A percentile compares a stretch with the other conserved stretches of the same genome.
These are phyloP conservation scores for Uloborus diversus DNA, from an alignment of 1,140 invertebrate genomes.

Conservation along the genomic window DNA sequence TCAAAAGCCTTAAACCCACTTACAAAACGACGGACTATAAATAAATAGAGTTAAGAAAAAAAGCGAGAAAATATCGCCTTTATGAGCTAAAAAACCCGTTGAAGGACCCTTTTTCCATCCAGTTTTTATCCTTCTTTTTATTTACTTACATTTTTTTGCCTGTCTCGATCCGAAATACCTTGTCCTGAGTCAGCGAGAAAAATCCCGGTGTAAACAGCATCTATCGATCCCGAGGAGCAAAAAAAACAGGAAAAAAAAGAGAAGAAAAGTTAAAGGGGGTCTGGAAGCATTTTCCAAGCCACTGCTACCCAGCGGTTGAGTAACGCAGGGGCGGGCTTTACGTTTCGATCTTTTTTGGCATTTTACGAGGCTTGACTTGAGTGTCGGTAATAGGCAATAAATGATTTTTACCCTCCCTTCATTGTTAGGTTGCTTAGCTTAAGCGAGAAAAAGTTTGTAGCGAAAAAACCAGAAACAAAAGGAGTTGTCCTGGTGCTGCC, in stretches of 20 bases:
- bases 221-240: background rate
- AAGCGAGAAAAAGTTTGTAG: background rate
- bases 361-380: constrained; percentile 42
- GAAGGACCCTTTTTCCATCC: background rate
- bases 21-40: constrained; percentile 29
- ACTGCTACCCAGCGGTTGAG: background rate
- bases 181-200: constrained; percentile 40
- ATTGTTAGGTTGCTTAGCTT: background rate
- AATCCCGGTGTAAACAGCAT: constrained; percentile 39
- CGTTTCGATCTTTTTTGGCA: constrained; percentile 32
- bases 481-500: constrained; percentile 22
- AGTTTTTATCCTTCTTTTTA: background rate
- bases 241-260: background rate
- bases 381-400: constrained; percentile 48
- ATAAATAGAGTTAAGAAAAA: constrained; percentile 17
- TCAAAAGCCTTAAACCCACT: constrained; percentile 39
- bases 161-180: constrained; percentile 29
- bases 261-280: background rate
- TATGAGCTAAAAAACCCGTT: constrained; percentile 32
- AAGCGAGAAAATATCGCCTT: constrained; percentile 13
- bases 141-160: background rate
- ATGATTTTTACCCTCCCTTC: constrained; percentile 9
- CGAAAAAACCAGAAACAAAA: background rate
- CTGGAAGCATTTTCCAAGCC: background rate
- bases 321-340: background rate